Evolutionary conservation across 2,797 vertebrate species (phyloP).

Genomic region (Lacerta bilineata): DNA sequence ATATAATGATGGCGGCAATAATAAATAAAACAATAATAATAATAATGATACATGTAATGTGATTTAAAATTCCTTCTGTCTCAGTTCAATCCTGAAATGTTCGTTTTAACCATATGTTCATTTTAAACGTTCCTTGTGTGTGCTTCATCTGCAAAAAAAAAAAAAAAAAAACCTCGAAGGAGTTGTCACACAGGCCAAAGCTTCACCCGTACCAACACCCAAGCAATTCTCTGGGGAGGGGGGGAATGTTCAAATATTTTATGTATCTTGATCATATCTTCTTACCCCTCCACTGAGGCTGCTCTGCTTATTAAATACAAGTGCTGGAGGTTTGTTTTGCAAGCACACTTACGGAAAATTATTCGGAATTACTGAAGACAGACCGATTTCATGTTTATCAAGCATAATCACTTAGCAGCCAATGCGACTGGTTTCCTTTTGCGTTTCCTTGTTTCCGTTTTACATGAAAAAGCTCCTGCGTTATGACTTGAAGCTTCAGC

Average conservation of each 20-base stretch:
- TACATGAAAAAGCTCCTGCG: background rate
- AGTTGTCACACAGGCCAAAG: background rate
- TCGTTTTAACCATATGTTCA: too few species aligned
- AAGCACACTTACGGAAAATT: constrained; percentile 11
- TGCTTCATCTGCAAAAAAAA: background rate
- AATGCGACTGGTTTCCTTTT: background rate
- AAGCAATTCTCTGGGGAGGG: background rate
- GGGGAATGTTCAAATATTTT: background rate
- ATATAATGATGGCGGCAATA: too few species aligned
- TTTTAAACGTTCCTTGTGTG: background rate
- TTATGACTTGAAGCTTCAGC: constrained; percentile 22
- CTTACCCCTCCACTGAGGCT: background rate
- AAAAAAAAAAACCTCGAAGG: too few species aligned
- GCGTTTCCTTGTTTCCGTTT: background rate
- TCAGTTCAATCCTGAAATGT: too few species aligned
- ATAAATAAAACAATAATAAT: too few species aligned
- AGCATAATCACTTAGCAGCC: constrained; percentile 29
- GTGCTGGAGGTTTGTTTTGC: constrained; percentile 26
- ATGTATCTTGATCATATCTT: background rate
- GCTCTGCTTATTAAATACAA: constrained; percentile 23
- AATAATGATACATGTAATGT: too few species aligned
- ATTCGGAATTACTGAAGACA: constrained; percentile 29
- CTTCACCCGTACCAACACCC: background rate
- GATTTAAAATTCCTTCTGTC: too few species aligned
- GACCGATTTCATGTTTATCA: constrained; percentile 18